phyloP scores from a whole-genome alignment of 2,797 vertebrate genomes.

The Sebastes alutus region DNA sequence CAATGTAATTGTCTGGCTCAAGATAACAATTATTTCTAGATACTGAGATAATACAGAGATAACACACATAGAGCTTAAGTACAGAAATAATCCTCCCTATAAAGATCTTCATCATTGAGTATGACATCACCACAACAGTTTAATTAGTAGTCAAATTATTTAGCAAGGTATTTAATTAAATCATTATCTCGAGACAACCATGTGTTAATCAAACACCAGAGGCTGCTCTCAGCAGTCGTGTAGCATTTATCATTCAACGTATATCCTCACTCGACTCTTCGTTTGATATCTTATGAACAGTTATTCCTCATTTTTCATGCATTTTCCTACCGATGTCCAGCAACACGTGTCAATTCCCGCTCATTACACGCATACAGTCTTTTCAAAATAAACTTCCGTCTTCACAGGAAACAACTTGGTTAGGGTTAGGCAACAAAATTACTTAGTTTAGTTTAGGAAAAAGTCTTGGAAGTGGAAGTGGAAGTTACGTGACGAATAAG shows the following conservation, averaged over 20 bases:
- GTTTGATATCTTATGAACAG: no score
- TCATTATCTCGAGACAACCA: background rate
- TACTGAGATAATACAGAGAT: background rate
- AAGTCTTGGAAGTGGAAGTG: no score
- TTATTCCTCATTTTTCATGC: no score
- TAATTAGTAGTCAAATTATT: background rate
- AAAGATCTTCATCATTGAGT: conserved; percentile 1
- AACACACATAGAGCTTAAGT: background rate
- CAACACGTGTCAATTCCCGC: no score
- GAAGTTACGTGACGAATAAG: no score
- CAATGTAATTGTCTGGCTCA: background rate
- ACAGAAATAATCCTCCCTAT: background rate
- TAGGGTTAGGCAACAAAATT: no score
- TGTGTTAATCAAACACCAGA: background rate
- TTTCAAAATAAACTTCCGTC: no score
- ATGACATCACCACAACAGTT: conserved; percentile 4
- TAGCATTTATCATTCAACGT: background rate
- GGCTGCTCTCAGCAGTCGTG: background rate
- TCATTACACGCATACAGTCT: no score
- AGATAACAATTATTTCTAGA: background rate
- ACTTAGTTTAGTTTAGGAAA: no score
- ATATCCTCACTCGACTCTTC: no score
- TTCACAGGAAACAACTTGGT: no score
- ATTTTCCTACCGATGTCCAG: no score
- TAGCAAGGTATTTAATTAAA: background rate